Percentiles rank a stretch among this genome's conserved stretches.
Evolutionary conservation across 2,888 invertebrate genomes (phyloP).

Genomic region (Protodeltote pygarga): DNA sequence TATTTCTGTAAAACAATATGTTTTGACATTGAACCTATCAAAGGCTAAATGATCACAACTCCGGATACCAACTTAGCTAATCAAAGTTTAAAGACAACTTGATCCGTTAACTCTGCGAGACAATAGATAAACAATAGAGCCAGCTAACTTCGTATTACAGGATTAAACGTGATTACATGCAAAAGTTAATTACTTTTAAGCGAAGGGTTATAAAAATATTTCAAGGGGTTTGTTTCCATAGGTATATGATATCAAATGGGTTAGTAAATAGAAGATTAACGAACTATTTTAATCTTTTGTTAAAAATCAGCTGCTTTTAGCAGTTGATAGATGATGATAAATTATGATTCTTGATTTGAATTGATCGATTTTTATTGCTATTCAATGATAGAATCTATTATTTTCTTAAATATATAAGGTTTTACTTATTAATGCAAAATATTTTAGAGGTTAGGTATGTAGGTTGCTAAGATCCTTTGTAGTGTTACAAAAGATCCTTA

Average conservation of each 20-base stretch:
- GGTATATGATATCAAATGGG: conserved; percentile 32
- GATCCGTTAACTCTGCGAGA: conserved; percentile 42
- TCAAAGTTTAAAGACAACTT: conserved; percentile 51
- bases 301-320: conserved; percentile 17
- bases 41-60: conserved; percentile 45
- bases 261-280: conserved; percentile 11
- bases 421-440: too few species aligned
- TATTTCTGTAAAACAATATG: conserved; percentile 29
- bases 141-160: conserved; percentile 32
- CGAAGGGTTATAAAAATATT: conserved; percentile 17
- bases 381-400: too few species aligned
- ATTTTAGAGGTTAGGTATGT: too few species aligned
- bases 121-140: conserved; percentile 48
- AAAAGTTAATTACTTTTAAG: conserved; percentile 39
- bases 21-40: conserved; percentile 51
- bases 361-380: too few species aligned
- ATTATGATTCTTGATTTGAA: too few species aligned
- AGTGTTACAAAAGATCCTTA: too few species aligned
- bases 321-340: too few species aligned
- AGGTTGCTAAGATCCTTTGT: too few species aligned
- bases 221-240: conserved; percentile 16
- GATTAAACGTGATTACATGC: conserved; percentile 43
- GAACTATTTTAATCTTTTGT: conserved; percentile 17
- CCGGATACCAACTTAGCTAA: conserved; percentile 48
- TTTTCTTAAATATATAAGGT: too few species aligned